Evolutionary conservation across 2,888 invertebrate genomes (phyloP), one percentile per base, ranked within the genome.

Genomic region (Pandemis cinnamomeana): DNA sequence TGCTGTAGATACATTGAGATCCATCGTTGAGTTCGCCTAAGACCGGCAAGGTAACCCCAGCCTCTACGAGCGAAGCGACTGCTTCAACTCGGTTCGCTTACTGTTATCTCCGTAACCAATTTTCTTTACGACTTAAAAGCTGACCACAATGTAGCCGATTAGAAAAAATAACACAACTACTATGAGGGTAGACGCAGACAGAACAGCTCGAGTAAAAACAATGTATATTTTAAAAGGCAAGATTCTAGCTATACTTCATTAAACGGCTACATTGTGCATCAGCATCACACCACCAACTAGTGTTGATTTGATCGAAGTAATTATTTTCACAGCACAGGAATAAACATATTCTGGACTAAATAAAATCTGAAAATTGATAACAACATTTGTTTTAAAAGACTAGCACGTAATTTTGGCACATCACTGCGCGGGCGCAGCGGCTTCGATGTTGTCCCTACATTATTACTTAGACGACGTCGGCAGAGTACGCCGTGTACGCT

Each of bases 361-460:
- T 94, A 93, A 94, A 94, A 94, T 94, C 91, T 94, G 93, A 92
- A 93, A 87, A 92, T 92, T 90, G 90, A 93, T 93, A 93, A 94
- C 92, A 94, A 92, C 91, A 89, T 91, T 92, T 89, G 86, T 87
- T 91, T 91, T 88, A 87, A 87, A 89, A 91, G 94, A 94, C 94
- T 94, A 94, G 94, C 88, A 93, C 91, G 87, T 90, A 93, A 94
- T 93, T 94, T 94, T 94, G 94, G 94, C 94, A 94, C 94, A 92
- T 91, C 90, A 88, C 93, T 90, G 91, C 87, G 89, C 87, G 86
- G 83, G 79, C 81, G 77, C 85, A 80, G 48, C 46, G 62, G 46
- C 62, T 46, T 91, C 88, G 87, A 91, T 91, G 92, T 92, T 91
- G 91, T 91, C 91, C 88, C 88, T 41, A 36, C 48, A 62, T 61